phyloP scores from a whole-genome alignment of 64 coral and sea anemone genomes.

The Porites lutea region DNA sequence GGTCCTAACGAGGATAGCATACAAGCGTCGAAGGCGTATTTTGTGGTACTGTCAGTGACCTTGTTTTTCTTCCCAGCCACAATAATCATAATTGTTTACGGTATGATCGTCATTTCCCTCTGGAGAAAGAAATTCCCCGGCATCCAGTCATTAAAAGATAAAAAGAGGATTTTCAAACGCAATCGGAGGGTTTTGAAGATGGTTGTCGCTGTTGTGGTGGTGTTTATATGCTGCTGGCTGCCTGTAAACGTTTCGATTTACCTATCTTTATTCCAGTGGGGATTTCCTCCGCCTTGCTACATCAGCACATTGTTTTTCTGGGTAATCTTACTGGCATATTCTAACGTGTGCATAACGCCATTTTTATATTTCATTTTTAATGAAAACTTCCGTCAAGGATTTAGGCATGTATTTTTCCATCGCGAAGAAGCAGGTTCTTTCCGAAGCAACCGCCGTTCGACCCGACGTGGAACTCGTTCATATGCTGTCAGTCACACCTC shows the following conservation, averaged over 20 bases:
- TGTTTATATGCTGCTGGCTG: slow-evolving; percentile 58
- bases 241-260: slow-evolving; percentile 32
- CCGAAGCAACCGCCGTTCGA: slow-evolving; percentile 7
- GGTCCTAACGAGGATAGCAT: not conserved
- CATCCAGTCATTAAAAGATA: slow-evolving; percentile 33
- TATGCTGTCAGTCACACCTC: not conserved
- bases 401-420: not conserved
- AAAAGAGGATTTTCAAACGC: slow-evolving; percentile 31
- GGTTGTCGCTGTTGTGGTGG: slow-evolving; percentile 47
- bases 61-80: slow-evolving; percentile 47
- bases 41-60: slow-evolving; percentile 1
- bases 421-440: not conserved
- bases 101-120: slow-evolving; percentile 25
- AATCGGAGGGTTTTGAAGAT: slow-evolving; percentile 62
- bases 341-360: slow-evolving; percentile 13
- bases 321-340: slow-evolving; percentile 20
- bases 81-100: slow-evolving; percentile 38
- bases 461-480: not conserved
- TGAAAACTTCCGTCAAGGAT: slow-evolving; percentile 35
- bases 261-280: not conserved
- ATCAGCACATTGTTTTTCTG: not conserved
- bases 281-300: not conserved
- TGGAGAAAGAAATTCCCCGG: slow-evolving; percentile 22
- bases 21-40: slow-evolving; percentile 1
- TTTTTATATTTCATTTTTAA: slow-evolving; percentile 35